These are phyloP conservation scores for Batillaria attramentaria DNA, from an alignment of 1,140 invertebrate genomes.

Conservation along the genomic window DNA sequence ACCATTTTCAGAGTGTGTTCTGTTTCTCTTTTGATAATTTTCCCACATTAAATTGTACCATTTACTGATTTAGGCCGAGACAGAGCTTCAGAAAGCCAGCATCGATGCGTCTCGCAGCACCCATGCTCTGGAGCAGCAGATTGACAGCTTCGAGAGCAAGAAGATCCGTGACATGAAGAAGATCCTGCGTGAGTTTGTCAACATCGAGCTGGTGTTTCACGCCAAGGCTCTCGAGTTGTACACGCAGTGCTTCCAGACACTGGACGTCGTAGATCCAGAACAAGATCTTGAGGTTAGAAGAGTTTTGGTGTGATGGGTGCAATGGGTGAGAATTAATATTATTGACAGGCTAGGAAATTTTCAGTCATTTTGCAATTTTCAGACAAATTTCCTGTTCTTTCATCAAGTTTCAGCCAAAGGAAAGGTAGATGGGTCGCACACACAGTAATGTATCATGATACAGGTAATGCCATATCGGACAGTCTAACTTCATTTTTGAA, in stretches of 20 bases:
- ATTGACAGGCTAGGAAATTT: background rate
- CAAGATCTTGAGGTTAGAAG: conserved; percentile 62
- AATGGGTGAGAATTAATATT: background rate
- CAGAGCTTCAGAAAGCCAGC: conserved; percentile 64
- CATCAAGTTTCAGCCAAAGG: background rate
- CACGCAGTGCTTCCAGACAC: conserved; percentile 63
- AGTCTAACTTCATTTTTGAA: no score
- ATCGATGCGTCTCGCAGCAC: conserved; percentile 61
- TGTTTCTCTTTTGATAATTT: no score
- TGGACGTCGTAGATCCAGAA: conserved; percentile 61
- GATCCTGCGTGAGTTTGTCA: conserved; percentile 65
- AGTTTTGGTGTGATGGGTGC: background rate
- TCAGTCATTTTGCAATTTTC: no score
- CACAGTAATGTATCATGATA: no score
- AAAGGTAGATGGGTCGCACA: no score
- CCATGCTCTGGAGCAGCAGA: conserved; percentile 66
- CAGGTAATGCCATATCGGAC: no score
- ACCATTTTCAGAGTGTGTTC: no score
- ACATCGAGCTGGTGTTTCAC: conserved; percentile 68
- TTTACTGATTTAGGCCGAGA: conserved; percentile 54
- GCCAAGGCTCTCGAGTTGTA: conserved; percentile 68
- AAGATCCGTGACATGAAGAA: conserved; percentile 69
- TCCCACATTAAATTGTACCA: no score
- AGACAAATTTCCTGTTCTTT: no score
- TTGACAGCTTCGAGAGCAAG: conserved; percentile 68